Evolutionary conservation across 1,140 invertebrate species (phyloP).

Genomic region (Atta texana): DNA sequence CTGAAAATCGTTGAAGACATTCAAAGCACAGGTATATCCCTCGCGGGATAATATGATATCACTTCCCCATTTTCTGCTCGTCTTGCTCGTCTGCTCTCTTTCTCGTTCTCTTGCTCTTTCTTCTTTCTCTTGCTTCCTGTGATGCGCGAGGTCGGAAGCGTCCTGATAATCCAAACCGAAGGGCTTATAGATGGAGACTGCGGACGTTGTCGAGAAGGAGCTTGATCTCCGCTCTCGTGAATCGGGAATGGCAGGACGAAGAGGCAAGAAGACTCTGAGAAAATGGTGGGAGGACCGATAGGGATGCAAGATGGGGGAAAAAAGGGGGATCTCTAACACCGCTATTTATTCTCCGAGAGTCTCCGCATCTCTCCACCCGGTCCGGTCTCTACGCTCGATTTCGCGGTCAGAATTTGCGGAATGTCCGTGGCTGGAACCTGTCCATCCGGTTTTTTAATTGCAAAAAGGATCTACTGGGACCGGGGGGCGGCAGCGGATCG

Average conservation of each 20-base stretch:
- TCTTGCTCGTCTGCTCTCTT: neutral
- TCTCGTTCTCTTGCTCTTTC: neutral
- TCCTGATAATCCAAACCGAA: slow-evolving; percentile 37
- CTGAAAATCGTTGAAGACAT: neutral
- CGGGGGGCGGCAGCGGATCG: slow-evolving; percentile 59
- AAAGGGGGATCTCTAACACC: slow-evolving; percentile 64
- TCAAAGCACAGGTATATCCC: slow-evolving; percentile 2
- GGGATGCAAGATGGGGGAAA: slow-evolving; percentile 42
- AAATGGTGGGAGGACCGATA: slow-evolving; percentile 48
- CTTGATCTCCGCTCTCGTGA: slow-evolving; percentile 20
- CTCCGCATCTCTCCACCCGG: slow-evolving; percentile 49
- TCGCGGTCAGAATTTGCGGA: slow-evolving; percentile 85
- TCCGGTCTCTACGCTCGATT: slow-evolving; percentile 75
- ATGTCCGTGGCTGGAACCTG: slow-evolving; percentile 84
- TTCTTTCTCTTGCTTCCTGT: slow-evolving; percentile 1
- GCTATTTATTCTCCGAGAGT: slow-evolving; percentile 76
- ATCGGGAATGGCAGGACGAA: neutral
- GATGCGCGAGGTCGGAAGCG: slow-evolving; percentile 59
- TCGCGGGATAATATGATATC: slow-evolving; percentile 36
- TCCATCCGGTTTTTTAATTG: slow-evolving; percentile 86
- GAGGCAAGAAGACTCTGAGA: slow-evolving; percentile 31
- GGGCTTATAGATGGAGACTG: slow-evolving; percentile 42
- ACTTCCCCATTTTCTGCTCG: slow-evolving; percentile 1
- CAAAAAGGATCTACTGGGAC: slow-evolving; percentile 83
- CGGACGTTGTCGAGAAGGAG: neutral